Conservation (phyloP, 1,140 invertebrate species). For the Zaprionus capensis region DNA sequence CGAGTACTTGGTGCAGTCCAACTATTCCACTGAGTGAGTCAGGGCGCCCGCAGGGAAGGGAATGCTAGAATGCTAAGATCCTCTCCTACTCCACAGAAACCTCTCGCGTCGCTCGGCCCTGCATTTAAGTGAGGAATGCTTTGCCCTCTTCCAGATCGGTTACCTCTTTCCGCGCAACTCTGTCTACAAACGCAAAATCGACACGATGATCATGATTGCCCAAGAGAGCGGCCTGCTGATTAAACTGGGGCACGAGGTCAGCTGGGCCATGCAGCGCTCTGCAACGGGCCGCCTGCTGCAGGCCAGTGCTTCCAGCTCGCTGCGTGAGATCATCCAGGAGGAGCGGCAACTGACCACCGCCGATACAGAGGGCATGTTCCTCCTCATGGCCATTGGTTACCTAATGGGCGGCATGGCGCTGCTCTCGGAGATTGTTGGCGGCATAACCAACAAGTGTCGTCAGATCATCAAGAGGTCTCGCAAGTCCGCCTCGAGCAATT, state of each 20-base stretch:
- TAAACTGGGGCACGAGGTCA: slow-evolving; percentile 88
- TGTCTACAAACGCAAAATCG: slow-evolving; percentile 87
- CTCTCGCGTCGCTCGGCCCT: slow-evolving; percentile 87
- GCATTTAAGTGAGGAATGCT: slow-evolving; percentile 89
- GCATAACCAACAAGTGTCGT: slow-evolving; percentile 86
- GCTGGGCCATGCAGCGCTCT: slow-evolving; percentile 88
- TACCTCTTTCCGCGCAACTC: slow-evolving; percentile 87
- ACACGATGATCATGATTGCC: slow-evolving; percentile 86
- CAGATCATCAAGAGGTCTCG: slow-evolving; percentile 72
- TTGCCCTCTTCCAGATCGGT: slow-evolving; percentile 88
- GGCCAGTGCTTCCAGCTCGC: slow-evolving; percentile 74
- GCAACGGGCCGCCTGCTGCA: slow-evolving; percentile 86
- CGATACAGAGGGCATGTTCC: slow-evolving; percentile 92
- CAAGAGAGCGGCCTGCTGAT: slow-evolving; percentile 87
- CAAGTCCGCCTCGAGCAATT: slow-evolving; percentile 62
- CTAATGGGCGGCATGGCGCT: slow-evolving; percentile 86
- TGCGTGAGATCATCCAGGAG: slow-evolving; percentile 85
- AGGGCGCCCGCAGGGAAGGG: neutral
- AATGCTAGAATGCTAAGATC: neutral
- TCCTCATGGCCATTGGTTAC: slow-evolving; percentile 89
- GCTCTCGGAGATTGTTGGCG: slow-evolving; percentile 87
- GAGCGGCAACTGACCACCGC: slow-evolving; percentile 89
- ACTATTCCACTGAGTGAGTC: slow-evolving; percentile 87
- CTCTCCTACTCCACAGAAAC: slow-evolving; percentile 59
- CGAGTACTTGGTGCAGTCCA: slow-evolving; percentile 88